Base-by-base conservation (phyloP, 64 coral and sea anemone genomes). In the Anthopleura sola region DNA sequence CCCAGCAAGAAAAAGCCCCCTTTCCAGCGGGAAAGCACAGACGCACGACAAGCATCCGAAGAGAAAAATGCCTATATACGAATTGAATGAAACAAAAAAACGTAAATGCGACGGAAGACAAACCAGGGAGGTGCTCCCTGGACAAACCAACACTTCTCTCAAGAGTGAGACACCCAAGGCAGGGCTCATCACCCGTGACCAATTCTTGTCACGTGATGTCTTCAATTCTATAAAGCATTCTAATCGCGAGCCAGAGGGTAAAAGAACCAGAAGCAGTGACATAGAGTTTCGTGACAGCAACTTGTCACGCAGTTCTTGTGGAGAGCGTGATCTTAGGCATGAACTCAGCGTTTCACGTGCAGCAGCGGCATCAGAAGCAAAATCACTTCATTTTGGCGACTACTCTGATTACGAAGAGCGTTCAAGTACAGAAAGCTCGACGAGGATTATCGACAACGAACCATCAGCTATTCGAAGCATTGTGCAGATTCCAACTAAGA, bases 11-110 rank as follows among this genome's bases (percentile, higher is more conserved):
- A 79, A 20, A 24, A 48, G 36, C 24, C 24, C 76, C 3, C 21
- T 23, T 62, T 62, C 11, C 20, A 5, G 68, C 68, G 24, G 33
- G 23, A 24, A 26, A 62, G 5, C 58, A 62, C 7, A 6, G 6
- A 26, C n/a, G 5, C n/a, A 8, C 21, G 21, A 23, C 1, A 28
- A n/a, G 5, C 5, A n/a, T 11, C 76, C 36, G 2, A 79, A 79
- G 76, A 79, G 76, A 48, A 79, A 79, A 79, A 79, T 79, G 17
- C 7, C 76, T 18, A 79, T 47, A 28, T 79, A 79, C 17, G 76
- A 79, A 37, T 37, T 79, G 11, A 79, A 79, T 79, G 44, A 15
- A 33, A 17, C 44, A 26, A 79, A 79, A 44, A 79, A 38, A 38
- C 36, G 76, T 20, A 79, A 79, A 44, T 79, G 34, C 76, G 37